Conservation (phyloP, 2,113 vertebrate genomes). For the Thalassoma bifasciatum region DNA sequence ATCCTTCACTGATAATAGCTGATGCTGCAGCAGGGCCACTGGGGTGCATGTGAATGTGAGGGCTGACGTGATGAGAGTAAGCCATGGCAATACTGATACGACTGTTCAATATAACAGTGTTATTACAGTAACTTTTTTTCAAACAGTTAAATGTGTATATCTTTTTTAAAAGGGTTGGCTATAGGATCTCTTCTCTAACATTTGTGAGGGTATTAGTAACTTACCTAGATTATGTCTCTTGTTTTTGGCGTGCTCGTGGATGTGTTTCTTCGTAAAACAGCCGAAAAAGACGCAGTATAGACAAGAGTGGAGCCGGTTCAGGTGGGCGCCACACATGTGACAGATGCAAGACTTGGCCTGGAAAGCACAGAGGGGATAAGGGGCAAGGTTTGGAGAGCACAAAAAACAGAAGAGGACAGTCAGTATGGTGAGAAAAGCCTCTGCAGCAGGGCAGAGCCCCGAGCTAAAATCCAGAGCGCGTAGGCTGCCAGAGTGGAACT, state of each 20-base stretch:
- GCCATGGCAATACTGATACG: not conserved
- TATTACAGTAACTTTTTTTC: too few relatives aligned
- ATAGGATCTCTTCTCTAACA: too few relatives aligned
- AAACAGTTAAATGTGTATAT: too few relatives aligned
- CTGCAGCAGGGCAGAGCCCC: conserved; percentile 12
- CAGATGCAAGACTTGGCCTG: conserved; percentile 85
- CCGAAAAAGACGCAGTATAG: conserved; percentile 99
- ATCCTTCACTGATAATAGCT: conserved; percentile 60
- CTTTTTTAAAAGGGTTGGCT: too few relatives aligned
- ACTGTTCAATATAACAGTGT: too few relatives aligned
- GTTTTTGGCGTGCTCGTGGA: conserved; percentile 97
- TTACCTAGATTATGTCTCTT: conserved; percentile 99
- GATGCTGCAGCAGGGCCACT: conserved; percentile 58
- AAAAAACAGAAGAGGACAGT: conserved; percentile 23
- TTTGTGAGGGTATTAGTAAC: conserved; percentile 33
- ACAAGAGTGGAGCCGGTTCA: conserved; percentile 98
- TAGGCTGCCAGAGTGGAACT: conserved; percentile 20
- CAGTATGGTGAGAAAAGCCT: conserved; percentile 33
- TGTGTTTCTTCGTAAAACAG: conserved; percentile 99
- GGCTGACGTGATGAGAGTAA: conserved; percentile 29
- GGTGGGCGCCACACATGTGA: conserved; percentile 84
- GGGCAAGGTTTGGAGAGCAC: conserved; percentile 8
- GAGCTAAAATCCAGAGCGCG: conserved; percentile 14
- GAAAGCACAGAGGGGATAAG: conserved; percentile 16
- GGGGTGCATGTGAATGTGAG: conserved; percentile 50